These are phyloP conservation scores for Arothron firmamentum DNA, from an alignment of 2,113 vertebrate genomes.

Conservation along the genomic window DNA sequence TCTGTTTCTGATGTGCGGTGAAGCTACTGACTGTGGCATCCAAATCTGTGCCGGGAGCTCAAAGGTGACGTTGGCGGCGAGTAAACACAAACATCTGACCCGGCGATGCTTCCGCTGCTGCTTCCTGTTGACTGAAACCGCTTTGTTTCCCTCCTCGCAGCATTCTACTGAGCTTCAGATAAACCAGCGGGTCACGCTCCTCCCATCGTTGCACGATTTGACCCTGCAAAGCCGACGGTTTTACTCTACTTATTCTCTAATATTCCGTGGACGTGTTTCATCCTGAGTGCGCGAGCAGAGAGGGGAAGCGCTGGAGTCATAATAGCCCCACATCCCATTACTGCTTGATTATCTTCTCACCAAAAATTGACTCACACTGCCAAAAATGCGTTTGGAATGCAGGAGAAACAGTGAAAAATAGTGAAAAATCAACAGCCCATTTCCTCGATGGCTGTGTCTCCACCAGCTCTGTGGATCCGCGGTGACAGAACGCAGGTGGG, in stretches of 20 bases:
- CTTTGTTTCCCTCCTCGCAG: slow-evolving; percentile 18
- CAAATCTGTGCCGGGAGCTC: too few relatives aligned
- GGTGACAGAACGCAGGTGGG: slow-evolving; percentile 40
- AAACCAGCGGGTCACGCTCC: slow-evolving; percentile 42
- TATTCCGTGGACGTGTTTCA: slow-evolving; percentile 54
- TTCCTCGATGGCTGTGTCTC: slow-evolving; percentile 6
- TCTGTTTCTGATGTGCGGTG: too few relatives aligned
- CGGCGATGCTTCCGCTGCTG: not conserved
- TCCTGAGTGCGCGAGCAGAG: slow-evolving; percentile 15
- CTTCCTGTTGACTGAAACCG: slow-evolving; percentile 1
- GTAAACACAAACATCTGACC: not conserved
- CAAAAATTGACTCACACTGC: slow-evolving; percentile 4
- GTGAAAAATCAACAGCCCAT: slow-evolving; percentile 26
- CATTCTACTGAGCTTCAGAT: slow-evolving; percentile 46
- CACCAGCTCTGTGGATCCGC: slow-evolving; percentile 15
- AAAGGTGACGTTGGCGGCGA: too few relatives aligned
- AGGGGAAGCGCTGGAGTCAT: slow-evolving; percentile 34
- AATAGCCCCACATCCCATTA: slow-evolving; percentile 42
- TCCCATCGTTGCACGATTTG: slow-evolving; percentile 51
- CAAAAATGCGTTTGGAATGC: slow-evolving; percentile 10
- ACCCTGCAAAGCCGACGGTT: slow-evolving; percentile 44
- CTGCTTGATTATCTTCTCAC: slow-evolving; percentile 31
- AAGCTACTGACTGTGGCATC: too few relatives aligned
- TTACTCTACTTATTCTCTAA: slow-evolving; percentile 60
- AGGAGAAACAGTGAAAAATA: slow-evolving; percentile 30